Evolutionary conservation across 2,113 vertebrate species (phyloP), one percentile per base, ranked within the genome.

Genomic region (Microcebus lehilahytsara): DNA sequence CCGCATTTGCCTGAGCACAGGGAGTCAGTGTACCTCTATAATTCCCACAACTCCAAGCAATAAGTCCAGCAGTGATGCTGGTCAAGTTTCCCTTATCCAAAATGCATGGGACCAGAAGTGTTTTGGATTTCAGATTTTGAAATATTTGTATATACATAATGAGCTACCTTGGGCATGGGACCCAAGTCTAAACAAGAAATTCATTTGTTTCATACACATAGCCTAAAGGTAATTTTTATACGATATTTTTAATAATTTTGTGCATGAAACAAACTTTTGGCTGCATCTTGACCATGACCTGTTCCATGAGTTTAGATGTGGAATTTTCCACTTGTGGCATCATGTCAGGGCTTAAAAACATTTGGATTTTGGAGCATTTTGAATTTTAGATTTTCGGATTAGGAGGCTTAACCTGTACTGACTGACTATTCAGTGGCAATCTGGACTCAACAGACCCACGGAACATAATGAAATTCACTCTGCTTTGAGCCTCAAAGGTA

Each of bases 401-500:
- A 77, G 16, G 27, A 77, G 2, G 8, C 27, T 32, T 42, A 77
- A 17, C 27, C 27, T 19, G 16, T 30, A 32, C 74, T 64, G 62
- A 30, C n/a, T 0, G 0, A 32, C 53, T 46, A 0, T 25, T 66
- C 32, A 4, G 9, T 9, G 66, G 34, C 49, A 85, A 0, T 75
- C 23, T 64, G 32, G 66, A 75, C 90, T 87, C n/a, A 0, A 4
- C 34, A 85, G 91, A 66, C 77, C 46, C 91, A 91, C 62, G 69
- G 53, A 49, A 75, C 37, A 23, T 37, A 62, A 84, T 89, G 85
- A 89, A 42, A 20, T 75, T 37, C 80, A 27, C 74, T 69, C 62
- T 1, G 0, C 88, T 58, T 67, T 2, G 14, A 95, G 72, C 78
- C 51, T 81, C n/a, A 30, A 27, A 64, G 32, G 34, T 85, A 20